These are phyloP conservation scores for Eciton burchellii DNA, from an alignment of 1,140 invertebrate species.

Conservation along the genomic window DNA sequence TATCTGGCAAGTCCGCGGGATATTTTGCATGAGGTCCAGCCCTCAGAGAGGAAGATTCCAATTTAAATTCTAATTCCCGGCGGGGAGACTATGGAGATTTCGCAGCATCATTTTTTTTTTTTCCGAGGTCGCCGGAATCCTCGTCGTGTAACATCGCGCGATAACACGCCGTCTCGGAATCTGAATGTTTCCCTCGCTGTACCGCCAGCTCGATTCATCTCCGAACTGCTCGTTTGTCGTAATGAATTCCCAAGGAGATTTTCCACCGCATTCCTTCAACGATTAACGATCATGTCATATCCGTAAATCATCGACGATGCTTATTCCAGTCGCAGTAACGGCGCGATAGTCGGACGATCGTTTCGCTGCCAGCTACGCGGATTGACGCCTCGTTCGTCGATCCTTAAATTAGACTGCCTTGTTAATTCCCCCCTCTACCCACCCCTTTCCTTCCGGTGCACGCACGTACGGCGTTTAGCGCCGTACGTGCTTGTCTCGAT, in stretches of 20 bases:
- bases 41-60: neutral
- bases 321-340: neutral
- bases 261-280: neutral
- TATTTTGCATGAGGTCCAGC: conserved; percentile 11
- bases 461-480: conserved; percentile 4
- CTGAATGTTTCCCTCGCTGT: conserved; percentile 3
- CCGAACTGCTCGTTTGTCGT: neutral
- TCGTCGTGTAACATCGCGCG: neutral
- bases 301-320: neutral
- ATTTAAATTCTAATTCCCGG: conserved; percentile 20
- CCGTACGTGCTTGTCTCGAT: conserved; percentile 23
- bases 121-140: neutral
- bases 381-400: neutral
- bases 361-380: neutral
- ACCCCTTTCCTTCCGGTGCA: neutral
- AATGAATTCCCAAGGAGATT: conserved; percentile 20
- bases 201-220: neutral
- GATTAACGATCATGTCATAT: neutral
- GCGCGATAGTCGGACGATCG: neutral
- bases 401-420: neutral
- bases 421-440: neutral
- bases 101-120: neutral
- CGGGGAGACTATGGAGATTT: conserved; percentile 8
- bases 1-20: conserved; percentile 7
- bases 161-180: neutral